These are phyloP conservation scores for Brachionus manjavacas DNA, from an alignment of 1,140 invertebrate genomes.

Conservation along the genomic window DNA sequence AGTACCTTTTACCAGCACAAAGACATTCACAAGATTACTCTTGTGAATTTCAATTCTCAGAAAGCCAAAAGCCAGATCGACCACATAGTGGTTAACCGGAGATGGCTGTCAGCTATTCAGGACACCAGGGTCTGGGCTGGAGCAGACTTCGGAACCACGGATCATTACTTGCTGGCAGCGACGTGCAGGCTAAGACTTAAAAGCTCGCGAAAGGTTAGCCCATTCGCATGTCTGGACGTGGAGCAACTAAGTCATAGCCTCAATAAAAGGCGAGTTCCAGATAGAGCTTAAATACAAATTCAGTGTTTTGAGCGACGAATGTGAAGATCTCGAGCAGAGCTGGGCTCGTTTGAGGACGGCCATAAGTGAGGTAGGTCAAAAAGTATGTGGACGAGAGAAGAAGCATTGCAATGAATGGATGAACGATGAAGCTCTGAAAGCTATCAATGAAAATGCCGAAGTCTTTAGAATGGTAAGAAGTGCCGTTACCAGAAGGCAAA, in stretches of 20 bases:
- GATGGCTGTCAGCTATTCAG: conserved; percentile 43
- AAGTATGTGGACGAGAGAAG: background rate
- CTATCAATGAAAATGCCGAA: background rate
- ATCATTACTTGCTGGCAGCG: conserved; percentile 43
- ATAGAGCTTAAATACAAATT: background rate
- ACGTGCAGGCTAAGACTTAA: background rate
- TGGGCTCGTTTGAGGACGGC: background rate
- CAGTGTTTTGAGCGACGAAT: background rate
- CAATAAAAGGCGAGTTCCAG: background rate
- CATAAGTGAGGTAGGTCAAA: background rate
- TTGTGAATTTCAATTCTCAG: background rate
- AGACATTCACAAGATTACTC: background rate
- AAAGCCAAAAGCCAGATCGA: background rate
- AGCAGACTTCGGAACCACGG: conserved; percentile 44
- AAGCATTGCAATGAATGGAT: background rate
- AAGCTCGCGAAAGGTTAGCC: background rate
- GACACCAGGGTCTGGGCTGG: conserved; percentile 44
- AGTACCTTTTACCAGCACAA: background rate
- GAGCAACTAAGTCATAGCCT: background rate
- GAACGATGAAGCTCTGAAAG: background rate
- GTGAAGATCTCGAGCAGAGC: background rate
- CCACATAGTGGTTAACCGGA: background rate
- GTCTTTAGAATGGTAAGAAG: background rate
- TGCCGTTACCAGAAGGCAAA: background rate
- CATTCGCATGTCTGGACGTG: background rate